phyloP scores from a whole-genome alignment of 2,888 invertebrate species.

The Sinotaia quadrata region DNA sequence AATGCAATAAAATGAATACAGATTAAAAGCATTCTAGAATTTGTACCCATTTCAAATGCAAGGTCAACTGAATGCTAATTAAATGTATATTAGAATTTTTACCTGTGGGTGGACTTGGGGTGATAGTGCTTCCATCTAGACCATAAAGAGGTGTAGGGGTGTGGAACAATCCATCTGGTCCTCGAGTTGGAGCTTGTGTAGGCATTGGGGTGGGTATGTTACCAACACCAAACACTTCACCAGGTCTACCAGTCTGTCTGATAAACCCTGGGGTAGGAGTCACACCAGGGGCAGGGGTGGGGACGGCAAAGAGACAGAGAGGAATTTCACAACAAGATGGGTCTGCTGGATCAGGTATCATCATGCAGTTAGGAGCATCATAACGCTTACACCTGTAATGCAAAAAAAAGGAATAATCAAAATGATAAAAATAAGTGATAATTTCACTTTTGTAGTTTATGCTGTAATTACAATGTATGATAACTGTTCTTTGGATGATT shows the following conservation, averaged over 20 bases:
- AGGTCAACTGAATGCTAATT: too few species aligned
- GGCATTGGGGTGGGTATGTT: slow-evolving; percentile 16
- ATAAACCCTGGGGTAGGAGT: slow-evolving; percentile 50
- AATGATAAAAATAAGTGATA: too few species aligned
- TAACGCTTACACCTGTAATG: slow-evolving; percentile 43
- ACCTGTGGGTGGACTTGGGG: slow-evolving; percentile 19
- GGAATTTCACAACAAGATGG: slow-evolving; percentile 51
- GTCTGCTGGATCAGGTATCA: slow-evolving; percentile 47
- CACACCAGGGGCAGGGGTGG: slow-evolving; percentile 38
- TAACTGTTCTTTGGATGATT: too few species aligned
- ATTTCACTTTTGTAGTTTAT: too few species aligned
- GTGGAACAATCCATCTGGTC: not conserved
- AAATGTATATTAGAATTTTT: too few species aligned
- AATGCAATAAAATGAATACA: too few species aligned
- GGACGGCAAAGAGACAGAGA: slow-evolving; percentile 35
- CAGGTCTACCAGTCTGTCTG: slow-evolving; percentile 34
- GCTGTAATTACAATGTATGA: too few species aligned
- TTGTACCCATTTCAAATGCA: too few species aligned
- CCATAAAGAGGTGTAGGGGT: slow-evolving; percentile 6
- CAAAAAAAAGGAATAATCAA: too few species aligned
- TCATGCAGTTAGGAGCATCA: slow-evolving; percentile 40
- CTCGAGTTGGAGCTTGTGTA: not conserved
- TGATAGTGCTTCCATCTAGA: slow-evolving; percentile 17
- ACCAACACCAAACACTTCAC: slow-evolving; percentile 25
- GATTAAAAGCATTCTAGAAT: too few species aligned